phyloP scores from a whole-genome alignment of 2,797 vertebrate genomes.

The Gobio occitaniae region DNA sequence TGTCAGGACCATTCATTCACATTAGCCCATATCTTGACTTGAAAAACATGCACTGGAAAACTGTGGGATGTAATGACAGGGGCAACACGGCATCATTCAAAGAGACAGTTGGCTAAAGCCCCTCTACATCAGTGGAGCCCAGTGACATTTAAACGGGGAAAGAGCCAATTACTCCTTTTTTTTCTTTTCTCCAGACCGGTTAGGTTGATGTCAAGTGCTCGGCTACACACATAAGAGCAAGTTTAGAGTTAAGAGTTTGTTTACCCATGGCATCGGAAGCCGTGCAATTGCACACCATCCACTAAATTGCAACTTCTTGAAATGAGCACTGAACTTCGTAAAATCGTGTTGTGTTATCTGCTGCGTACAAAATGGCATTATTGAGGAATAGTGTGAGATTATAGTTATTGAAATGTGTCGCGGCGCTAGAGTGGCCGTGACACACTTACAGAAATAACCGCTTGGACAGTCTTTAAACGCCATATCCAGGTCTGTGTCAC shows the following conservation, averaged over 20 bases:
- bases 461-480: conserved; percentile 63
- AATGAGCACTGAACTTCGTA: not conserved
- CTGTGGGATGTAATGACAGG: conserved; percentile 65
- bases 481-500: conserved; percentile 57
- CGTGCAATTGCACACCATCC: not conserved
- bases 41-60: conserved; percentile 69
- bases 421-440: conserved; percentile 59
- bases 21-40: conserved; percentile 60
- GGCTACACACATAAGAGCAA: not conserved
- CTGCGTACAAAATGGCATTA: conserved; percentile 20
- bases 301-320: not conserved
- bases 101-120: conserved; percentile 63
- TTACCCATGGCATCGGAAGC: not conserved
- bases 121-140: conserved; percentile 66
- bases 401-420: conserved; percentile 41
- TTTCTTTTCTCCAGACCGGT: not conserved
- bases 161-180: conserved; percentile 73
- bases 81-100: conserved; percentile 72
- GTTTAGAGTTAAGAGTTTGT: conserved; percentile 21
- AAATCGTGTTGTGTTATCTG: not conserved
- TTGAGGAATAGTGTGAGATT: conserved; percentile 1
- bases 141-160: conserved; percentile 72
- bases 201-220: conserved; percentile 28
- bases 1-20: conserved; percentile 62
- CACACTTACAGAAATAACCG: conserved; percentile 62